Conservation (phyloP, 1,140 invertebrate genomes). For the Zaprionus taronus region DNA sequence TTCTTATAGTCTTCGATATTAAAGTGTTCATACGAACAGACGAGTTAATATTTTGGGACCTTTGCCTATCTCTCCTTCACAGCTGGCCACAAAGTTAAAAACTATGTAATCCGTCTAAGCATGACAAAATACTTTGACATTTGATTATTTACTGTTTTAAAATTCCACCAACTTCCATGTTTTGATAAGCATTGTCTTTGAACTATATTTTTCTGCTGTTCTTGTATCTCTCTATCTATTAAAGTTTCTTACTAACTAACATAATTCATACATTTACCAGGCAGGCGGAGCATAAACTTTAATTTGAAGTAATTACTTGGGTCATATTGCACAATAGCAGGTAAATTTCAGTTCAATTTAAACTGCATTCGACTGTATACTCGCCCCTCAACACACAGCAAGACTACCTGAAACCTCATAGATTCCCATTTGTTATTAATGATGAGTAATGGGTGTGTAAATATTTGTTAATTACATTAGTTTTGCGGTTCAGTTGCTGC, state of each 20-base stretch:
- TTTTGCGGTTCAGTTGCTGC: slow-evolving; percentile 27
- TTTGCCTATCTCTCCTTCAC: no score
- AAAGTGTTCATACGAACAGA: no score
- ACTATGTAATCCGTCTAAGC: no score
- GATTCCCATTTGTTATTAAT: slow-evolving; percentile 49
- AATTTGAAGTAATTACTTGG: slow-evolving; percentile 67
- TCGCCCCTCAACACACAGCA: neutral
- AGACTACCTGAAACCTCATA: neutral
- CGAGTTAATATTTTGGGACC: no score
- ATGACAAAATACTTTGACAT: no score
- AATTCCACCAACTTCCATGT: neutral
- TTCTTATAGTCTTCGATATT: no score
- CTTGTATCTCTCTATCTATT: neutral
- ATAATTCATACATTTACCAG: slow-evolving; percentile 50
- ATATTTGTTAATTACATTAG: slow-evolving; percentile 74
- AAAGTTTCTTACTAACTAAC: slow-evolving; percentile 28
- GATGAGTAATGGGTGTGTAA: slow-evolving; percentile 70
- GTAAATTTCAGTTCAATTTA: slow-evolving; percentile 15
- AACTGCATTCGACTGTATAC: neutral
- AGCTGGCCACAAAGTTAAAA: no score
- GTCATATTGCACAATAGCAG: slow-evolving; percentile 8
- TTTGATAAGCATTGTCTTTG: neutral
- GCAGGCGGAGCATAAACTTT: slow-evolving; percentile 42
- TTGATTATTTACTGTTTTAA: no score
- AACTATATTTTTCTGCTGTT: neutral